phyloP scores from a whole-genome alignment of 2,888 invertebrate species.

The Acronicta psi region DNA sequence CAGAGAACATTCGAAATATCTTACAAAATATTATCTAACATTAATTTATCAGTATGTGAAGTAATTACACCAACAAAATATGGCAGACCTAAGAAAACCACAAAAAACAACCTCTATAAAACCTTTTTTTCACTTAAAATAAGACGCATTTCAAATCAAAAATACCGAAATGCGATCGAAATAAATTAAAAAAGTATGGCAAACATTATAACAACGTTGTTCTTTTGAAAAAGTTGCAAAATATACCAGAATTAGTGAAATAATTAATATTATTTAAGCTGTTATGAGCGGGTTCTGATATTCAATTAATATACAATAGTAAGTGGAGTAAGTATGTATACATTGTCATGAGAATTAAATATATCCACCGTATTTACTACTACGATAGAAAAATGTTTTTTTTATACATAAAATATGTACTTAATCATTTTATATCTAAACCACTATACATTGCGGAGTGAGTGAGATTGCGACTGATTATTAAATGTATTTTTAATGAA shows the following conservation, averaged over 20 bases:
- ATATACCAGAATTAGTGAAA: constrained; percentile 23
- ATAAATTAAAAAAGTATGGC: constrained; percentile 29
- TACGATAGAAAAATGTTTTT: constrained; percentile 12
- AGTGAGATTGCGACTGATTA: constrained; percentile 1
- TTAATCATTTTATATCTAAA: constrained; percentile 17
- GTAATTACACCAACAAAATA: constrained; percentile 15
- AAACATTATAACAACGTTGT: constrained; percentile 7
- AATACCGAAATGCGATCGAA: constrained; percentile 1
- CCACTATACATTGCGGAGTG: constrained; percentile 1
- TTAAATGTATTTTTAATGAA: constrained; percentile 13
- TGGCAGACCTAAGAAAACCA: constrained; percentile 17
- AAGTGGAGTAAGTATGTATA: constrained; percentile 77
- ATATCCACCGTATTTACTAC: constrained; percentile 61
- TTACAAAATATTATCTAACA: constrained; percentile 16
- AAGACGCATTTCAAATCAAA: constrained; percentile 14
- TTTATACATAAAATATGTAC: constrained; percentile 17
- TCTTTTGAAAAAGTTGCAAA: constrained; percentile 15
- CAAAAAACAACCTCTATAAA: constrained; percentile 20
- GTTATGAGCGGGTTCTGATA: constrained; percentile 83
- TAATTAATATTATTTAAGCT: constrained; percentile 80
- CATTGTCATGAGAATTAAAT: constrained; percentile 74
- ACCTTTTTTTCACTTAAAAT: constrained; percentile 12
- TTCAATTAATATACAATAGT: constrained; percentile 67
- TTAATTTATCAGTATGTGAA: constrained; percentile 15
- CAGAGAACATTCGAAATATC: constrained; percentile 26